Evolutionary conservation across 2,113 vertebrate genomes (phyloP).

Genomic region (Psilopsiagon aurifrons): DNA sequence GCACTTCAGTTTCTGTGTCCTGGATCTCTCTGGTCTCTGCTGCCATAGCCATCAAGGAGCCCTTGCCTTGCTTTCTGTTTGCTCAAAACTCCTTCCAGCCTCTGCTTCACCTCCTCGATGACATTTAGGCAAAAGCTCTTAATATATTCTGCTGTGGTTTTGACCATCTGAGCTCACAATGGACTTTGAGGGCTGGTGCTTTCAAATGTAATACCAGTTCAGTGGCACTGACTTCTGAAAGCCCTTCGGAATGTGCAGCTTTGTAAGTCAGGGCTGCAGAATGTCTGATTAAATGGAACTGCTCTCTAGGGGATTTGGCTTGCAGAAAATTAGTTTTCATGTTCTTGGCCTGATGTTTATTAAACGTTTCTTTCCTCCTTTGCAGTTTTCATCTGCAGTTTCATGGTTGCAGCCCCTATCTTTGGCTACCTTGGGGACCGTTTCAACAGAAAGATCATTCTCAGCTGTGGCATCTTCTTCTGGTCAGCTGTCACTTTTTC

Average conservation of each 20-base stretch:
- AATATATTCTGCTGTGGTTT: background rate
- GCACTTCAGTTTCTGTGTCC: background rate
- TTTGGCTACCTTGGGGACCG: slow-evolving; percentile 99
- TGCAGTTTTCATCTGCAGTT: slow-evolving; percentile 98
- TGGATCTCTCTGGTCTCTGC: background rate
- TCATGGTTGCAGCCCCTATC: slow-evolving; percentile 97
- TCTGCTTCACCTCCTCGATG: background rate
- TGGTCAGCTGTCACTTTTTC: slow-evolving; percentile 93
- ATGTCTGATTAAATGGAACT: slow-evolving; percentile 3
- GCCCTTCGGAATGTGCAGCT: background rate
- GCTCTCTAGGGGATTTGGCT: slow-evolving; percentile 29
- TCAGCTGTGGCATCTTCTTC: slow-evolving; percentile 98
- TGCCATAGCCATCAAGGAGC: background rate
- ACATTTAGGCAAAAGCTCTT: background rate
- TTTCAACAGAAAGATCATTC: slow-evolving; percentile 97
- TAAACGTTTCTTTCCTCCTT: background rate
- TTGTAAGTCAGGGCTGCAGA: background rate
- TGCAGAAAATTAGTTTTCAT: slow-evolving; percentile 35
- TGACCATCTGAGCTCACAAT: background rate
- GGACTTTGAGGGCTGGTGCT: background rate
- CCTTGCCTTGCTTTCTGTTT: background rate
- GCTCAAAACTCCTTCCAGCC: background rate
- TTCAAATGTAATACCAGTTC: background rate
- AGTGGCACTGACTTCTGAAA: background rate
- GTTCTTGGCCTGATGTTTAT: slow-evolving; percentile 32